phyloP scores from a whole-genome alignment of 2,888 invertebrate species.

The Lydus trimaculatus region DNA sequence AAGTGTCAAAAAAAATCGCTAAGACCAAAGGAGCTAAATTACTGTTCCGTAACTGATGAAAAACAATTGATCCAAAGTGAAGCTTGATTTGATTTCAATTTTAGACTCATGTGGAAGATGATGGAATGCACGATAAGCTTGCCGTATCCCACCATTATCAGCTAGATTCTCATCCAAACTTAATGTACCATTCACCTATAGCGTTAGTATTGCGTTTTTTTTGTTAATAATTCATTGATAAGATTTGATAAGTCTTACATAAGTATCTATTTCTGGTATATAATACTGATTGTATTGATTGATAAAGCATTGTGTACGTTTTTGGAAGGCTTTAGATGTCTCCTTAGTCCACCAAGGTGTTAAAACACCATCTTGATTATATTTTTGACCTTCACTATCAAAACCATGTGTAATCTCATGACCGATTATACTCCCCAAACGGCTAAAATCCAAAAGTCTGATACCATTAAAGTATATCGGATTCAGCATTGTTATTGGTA shows the following conservation, averaged over 20 bases:
- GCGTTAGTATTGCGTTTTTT: neutral
- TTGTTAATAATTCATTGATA: neutral
- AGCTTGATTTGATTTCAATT: constrained; percentile 21
- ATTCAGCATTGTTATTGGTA: constrained; percentile 54
- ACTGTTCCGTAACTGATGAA: constrained; percentile 58
- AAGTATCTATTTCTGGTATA: constrained; percentile 52
- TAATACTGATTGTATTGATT: constrained; percentile 58
- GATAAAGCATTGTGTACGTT: constrained; percentile 56
- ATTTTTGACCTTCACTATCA: constrained; percentile 55
- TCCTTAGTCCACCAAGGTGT: constrained; percentile 56
- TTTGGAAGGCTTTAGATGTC: constrained; percentile 50
- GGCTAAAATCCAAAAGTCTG: constrained; percentile 63
- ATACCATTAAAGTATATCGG: constrained; percentile 51
- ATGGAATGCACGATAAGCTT: constrained; percentile 52
- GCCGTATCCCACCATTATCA: constrained; percentile 56
- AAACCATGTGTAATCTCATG: constrained; percentile 66
- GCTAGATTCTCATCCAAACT: constrained; percentile 61
- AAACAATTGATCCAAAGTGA: constrained; percentile 55
- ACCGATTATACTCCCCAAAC: constrained; percentile 66
- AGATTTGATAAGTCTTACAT: constrained; percentile 40
- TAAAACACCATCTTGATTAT: constrained; percentile 65
- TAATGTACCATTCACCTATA: constrained; percentile 61
- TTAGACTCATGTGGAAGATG: constrained; percentile 24
- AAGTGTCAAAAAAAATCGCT: neutral
- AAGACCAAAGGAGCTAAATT: constrained; percentile 26